phyloP scores from a whole-genome alignment of 1,140 invertebrate species.

The Zeugodacus cucurbitae region DNA sequence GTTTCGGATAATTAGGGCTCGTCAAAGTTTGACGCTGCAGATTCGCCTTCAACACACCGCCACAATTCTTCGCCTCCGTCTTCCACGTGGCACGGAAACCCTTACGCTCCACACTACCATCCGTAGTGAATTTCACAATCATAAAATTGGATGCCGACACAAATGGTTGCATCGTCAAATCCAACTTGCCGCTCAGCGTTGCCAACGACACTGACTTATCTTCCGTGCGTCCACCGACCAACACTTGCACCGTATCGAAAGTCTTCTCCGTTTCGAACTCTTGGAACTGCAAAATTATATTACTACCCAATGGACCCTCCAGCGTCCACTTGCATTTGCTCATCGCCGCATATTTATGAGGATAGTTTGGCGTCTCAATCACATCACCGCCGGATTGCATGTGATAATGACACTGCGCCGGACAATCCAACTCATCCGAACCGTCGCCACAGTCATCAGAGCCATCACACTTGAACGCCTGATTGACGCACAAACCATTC shows the following conservation, averaged over 20 bases:
- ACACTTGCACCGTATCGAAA: conserved; percentile 94
- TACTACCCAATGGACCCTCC: conserved; percentile 94
- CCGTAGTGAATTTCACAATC: conserved; percentile 96
- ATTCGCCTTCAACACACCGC: conserved; percentile 83
- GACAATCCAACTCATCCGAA: conserved; percentile 92
- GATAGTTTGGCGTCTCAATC: conserved; percentile 94
- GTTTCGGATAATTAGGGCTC: conserved; percentile 90
- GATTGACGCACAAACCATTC: conserved; percentile 91
- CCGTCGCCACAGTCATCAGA: conserved; percentile 93
- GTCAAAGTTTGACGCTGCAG: conserved; percentile 84
- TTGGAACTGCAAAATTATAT: conserved; percentile 93
- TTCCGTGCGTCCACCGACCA: conserved; percentile 94
- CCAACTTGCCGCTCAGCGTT: conserved; percentile 89
- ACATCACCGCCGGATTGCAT: conserved; percentile 95
- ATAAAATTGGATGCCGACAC: conserved; percentile 97
- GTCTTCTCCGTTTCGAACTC: conserved; percentile 97
- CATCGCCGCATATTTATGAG: conserved; percentile 89
- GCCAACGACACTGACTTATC: conserved; percentile 91
- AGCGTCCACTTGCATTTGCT: conserved; percentile 97
- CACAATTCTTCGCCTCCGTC: conserved; percentile 90
- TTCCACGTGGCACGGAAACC: conserved; percentile 95
- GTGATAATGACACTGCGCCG: conserved; percentile 88
- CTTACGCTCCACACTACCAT: conserved; percentile 92
- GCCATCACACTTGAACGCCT: conserved; percentile 90
- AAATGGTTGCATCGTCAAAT: conserved; percentile 84